Percentiles rank a stretch among this genome's conserved stretches.
These are phyloP conservation scores for Sericinus montela DNA, from an alignment of 2,888 invertebrate genomes.

Conservation along the genomic window DNA sequence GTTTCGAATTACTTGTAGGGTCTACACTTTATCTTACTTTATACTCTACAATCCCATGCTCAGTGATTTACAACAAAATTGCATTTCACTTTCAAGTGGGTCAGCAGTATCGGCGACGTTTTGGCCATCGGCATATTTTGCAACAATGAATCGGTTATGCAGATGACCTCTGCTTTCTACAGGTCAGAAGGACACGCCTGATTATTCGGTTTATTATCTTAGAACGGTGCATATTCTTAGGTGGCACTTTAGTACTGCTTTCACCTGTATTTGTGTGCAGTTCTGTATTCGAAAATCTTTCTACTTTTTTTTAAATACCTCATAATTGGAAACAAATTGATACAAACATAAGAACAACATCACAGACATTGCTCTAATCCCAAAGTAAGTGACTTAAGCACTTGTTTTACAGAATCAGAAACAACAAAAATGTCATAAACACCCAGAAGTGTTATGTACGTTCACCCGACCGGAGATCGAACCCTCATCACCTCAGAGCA, in stretches of 20 bases:
- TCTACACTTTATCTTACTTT: too few species aligned
- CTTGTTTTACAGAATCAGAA: too few species aligned
- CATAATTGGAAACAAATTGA: too few species aligned
- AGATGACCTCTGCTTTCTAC: conserved; percentile 52
- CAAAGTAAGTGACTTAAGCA: too few species aligned
- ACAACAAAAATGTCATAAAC: too few species aligned
- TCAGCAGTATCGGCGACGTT: conserved; percentile 29
- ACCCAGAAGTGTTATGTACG: too few species aligned
- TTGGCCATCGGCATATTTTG: conserved; percentile 40
- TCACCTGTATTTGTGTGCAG: conserved; percentile 25
- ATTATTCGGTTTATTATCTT: conserved; percentile 36
- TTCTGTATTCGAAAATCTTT: conserved; percentile 13
- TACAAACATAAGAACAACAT: too few species aligned
- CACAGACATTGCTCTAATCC: too few species aligned
- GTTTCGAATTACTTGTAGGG: too few species aligned
- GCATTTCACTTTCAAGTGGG: conserved; percentile 46
- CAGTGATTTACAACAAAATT: conserved; percentile 24
- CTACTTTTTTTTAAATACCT: too few species aligned
- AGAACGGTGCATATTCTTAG: conserved; percentile 23
- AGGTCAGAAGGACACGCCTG: conserved; percentile 41
- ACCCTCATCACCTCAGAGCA: too few species aligned
- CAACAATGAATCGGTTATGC: conserved; percentile 49
- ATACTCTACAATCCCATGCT: conserved; percentile 1
- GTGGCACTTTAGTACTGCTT: conserved; percentile 28
- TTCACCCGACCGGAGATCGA: too few species aligned